Conservation (phyloP, 2,113 vertebrate genomes). For the Myotis davidii region DNA sequence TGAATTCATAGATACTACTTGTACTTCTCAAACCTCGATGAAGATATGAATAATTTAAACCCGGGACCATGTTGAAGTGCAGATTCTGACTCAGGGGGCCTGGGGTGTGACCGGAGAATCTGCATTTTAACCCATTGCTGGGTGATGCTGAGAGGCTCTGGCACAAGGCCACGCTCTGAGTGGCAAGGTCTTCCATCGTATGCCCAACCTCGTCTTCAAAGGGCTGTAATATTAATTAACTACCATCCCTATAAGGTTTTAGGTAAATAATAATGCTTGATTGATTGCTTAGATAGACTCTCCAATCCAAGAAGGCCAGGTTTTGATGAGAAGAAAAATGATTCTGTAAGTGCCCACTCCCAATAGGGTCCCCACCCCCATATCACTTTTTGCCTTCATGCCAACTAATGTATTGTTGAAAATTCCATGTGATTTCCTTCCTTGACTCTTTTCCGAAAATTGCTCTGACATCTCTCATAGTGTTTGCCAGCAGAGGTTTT, state of each 20-base stretch:
- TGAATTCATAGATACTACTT: background rate
- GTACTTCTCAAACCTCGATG: background rate
- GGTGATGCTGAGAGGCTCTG: background rate
- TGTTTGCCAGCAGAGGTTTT: constrained; percentile 54
- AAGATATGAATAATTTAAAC: background rate
- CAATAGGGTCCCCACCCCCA: background rate
- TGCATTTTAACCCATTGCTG: background rate
- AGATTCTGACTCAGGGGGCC: background rate
- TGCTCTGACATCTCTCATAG: background rate
- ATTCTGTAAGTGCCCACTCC: background rate
- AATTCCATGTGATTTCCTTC: constrained; percentile 31
- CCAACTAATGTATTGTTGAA: background rate
- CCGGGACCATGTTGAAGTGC: background rate
- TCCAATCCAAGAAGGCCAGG: background rate
- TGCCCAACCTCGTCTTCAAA: background rate
- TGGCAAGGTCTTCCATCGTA: background rate
- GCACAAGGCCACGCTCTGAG: background rate
- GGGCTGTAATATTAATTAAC: background rate
- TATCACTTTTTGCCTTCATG: background rate
- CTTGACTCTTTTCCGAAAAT: constrained; percentile 48
- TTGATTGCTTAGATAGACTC: background rate
- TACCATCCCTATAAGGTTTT: background rate
- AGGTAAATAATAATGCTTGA: background rate
- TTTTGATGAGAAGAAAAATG: background rate
- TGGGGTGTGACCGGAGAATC: background rate